A percentile compares a stretch with the other conserved stretches of the same genome.
These are phyloP conservation scores for Drosophila lacteicornis DNA, from an alignment of 1,140 invertebrate species.

Conservation along the genomic window DNA sequence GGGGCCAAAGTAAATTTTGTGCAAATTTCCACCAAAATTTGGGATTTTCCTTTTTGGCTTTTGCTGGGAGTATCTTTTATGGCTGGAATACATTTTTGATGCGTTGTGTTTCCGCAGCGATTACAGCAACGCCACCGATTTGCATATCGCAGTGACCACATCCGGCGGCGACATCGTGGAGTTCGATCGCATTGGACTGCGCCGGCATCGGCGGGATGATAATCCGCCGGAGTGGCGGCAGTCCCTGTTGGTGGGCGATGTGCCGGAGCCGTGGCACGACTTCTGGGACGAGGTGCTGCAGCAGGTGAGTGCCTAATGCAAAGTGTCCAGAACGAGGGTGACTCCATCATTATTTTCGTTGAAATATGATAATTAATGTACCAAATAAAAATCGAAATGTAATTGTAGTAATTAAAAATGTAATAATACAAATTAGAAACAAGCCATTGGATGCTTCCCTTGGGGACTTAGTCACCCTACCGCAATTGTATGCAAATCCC, in stretches of 20 bases:
- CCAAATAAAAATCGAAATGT: too few relatives aligned
- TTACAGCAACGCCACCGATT: slow-evolving; percentile 91
- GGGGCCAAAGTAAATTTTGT: slow-evolving; percentile 55
- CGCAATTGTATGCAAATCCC: slow-evolving; percentile 33
- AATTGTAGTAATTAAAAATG: too few relatives aligned
- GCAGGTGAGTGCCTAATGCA: slow-evolving; percentile 85
- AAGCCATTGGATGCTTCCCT: too few relatives aligned
- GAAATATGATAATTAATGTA: not conserved
- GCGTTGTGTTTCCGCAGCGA: slow-evolving; percentile 86
- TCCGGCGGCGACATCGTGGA: slow-evolving; percentile 90
- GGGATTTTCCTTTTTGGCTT: slow-evolving; percentile 1
- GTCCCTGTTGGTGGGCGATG: slow-evolving; percentile 89
- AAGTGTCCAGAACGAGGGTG: not conserved
- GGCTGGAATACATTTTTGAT: slow-evolving; percentile 61
- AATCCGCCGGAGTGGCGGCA: slow-evolving; percentile 86
- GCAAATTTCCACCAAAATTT: slow-evolving; percentile 10
- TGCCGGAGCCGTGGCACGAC: slow-evolving; percentile 88
- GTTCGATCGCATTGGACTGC: slow-evolving; percentile 90
- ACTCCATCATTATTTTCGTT: not conserved
- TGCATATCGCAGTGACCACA: slow-evolving; percentile 93
- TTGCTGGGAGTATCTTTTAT: slow-evolving; percentile 30
- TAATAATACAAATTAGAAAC: too few relatives aligned
- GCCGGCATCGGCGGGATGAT: slow-evolving; percentile 84
- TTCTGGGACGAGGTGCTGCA: slow-evolving; percentile 91
- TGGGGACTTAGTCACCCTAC: not conserved